Evolutionary conservation across 2,888 invertebrate genomes (phyloP).

Genomic region (Tiliacea citrago): DNA sequence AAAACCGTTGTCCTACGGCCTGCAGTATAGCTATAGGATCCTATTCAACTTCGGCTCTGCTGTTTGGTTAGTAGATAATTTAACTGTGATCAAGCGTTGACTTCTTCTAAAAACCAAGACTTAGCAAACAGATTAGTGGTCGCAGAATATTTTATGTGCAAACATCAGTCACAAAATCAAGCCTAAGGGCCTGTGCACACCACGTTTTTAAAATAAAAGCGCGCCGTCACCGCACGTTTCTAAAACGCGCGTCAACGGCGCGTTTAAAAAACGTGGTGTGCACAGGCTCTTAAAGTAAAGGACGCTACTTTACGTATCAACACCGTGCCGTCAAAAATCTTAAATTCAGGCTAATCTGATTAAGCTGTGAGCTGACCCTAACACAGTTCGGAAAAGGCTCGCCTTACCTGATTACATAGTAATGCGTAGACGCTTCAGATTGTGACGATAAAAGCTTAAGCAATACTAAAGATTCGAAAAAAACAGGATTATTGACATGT

Average conservation of each 20-base stretch:
- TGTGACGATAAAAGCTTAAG: constrained; percentile 34
- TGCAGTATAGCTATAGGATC: background rate
- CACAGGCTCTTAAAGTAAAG: too few relatives aligned
- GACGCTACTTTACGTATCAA: constrained; percentile 2
- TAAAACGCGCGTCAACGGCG: too few relatives aligned
- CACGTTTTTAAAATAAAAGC: too few relatives aligned
- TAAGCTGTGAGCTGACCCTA: constrained; percentile 38
- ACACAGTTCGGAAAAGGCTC: constrained; percentile 46
- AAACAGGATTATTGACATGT: constrained; percentile 7
- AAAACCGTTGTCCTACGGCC: background rate
- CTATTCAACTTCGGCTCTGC: background rate
- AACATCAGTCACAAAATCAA: constrained; percentile 9
- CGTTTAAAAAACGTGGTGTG: too few relatives aligned
- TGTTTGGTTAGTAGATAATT: background rate
- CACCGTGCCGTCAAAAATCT: constrained; percentile 15
- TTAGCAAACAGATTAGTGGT: background rate
- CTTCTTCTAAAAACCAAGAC: background rate
- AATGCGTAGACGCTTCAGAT: constrained; percentile 39
- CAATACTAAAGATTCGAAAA: constrained; percentile 10
- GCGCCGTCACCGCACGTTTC: too few relatives aligned
- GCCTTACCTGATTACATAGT: constrained; percentile 39
- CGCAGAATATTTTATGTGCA: too few relatives aligned
- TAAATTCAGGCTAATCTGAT: constrained; percentile 43
- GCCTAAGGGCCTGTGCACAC: too few relatives aligned
- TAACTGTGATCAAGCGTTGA: background rate